phyloP scores from a whole-genome alignment of 2,113 vertebrate species.

The Erythrocercus mccallii region DNA sequence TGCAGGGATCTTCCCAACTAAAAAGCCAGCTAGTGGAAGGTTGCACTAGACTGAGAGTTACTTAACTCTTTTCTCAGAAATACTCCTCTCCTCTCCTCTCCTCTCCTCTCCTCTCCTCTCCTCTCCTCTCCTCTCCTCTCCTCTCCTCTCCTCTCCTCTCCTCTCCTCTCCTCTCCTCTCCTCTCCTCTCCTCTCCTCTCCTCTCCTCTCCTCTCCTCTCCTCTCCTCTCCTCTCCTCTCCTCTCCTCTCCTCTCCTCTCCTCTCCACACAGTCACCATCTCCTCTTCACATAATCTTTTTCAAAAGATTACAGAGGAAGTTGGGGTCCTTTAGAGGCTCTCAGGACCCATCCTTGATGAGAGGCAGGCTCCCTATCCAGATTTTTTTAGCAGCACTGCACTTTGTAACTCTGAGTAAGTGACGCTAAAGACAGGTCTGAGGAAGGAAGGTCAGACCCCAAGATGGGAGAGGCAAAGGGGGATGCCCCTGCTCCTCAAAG shows the following conservation, averaged over 20 bases:
- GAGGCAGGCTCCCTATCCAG: not conserved
- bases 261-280: not conserved
- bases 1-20: not conserved
- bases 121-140: not conserved
- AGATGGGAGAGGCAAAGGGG: not conserved
- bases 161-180: not conserved
- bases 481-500: not conserved
- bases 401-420: not conserved
- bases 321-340: not conserved
- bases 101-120: not conserved
- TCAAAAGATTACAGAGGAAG: conserved; percentile 44
- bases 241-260: not conserved
- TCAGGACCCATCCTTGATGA: not conserved
- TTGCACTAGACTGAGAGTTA: not conserved
- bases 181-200: not conserved
- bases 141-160: not conserved
- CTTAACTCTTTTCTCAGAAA: not conserved
- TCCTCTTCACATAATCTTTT: not conserved
- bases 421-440: not conserved
- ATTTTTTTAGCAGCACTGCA: not conserved
- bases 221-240: not conserved
- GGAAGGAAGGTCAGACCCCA: conserved; percentile 41
- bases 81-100: not conserved
- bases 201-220: not conserved
- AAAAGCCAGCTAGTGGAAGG: not conserved